phyloP scores from a whole-genome alignment of 1,140 invertebrate species.

The Globodera ellingtonae region DNA sequence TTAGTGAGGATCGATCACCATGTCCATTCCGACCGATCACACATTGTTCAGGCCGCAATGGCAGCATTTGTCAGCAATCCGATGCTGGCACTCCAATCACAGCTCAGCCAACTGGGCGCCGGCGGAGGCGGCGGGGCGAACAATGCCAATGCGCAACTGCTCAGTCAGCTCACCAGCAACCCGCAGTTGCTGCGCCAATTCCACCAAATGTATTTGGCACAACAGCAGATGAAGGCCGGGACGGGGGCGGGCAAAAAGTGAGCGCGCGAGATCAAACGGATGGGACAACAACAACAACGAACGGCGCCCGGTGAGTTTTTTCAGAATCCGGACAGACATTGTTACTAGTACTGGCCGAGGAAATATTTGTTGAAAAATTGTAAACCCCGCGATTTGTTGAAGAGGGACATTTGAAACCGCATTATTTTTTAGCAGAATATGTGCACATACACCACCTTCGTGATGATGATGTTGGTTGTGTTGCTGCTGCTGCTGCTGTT shows the following conservation, averaged over 20 bases:
- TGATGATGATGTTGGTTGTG: not conserved
- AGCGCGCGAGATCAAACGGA: not conserved
- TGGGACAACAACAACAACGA: not conserved
- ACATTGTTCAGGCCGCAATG: not conserved
- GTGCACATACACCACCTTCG: not conserved
- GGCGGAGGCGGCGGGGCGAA: slow-evolving; percentile 1
- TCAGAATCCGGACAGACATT: not conserved
- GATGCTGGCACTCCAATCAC: slow-evolving; percentile 23
- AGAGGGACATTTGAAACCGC: no score
- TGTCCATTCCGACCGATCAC: no score
- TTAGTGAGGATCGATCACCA: not conserved
- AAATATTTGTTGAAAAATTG: no score
- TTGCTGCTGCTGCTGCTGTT: not conserved
- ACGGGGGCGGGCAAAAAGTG: slow-evolving; percentile 18
- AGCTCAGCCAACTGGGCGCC: slow-evolving; percentile 31
- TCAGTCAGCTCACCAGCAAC: slow-evolving; percentile 42
- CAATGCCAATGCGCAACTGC: slow-evolving; percentile 16
- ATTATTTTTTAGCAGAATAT: not conserved
- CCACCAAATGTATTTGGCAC: slow-evolving; percentile 36
- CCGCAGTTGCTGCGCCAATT: slow-evolving; percentile 42
- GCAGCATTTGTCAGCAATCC: slow-evolving; percentile 15
- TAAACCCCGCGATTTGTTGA: no score
- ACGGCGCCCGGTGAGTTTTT: not conserved
- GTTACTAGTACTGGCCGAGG: no score
- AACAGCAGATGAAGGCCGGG: slow-evolving; percentile 38